Conservation (phyloP, 2,797 vertebrate genomes). For the Valencia hispanica region DNA sequence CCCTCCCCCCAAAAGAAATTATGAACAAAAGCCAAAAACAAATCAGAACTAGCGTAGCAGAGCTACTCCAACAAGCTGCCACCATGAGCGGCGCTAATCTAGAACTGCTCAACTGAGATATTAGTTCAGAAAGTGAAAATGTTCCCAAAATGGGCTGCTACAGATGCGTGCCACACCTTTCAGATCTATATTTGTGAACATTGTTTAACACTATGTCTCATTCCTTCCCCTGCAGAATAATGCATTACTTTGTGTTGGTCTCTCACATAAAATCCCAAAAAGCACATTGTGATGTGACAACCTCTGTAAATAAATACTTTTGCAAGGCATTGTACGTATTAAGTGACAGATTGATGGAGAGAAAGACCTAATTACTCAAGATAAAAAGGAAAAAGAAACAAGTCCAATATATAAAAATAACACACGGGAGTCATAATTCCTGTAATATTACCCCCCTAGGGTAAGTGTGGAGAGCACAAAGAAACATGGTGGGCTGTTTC, state of each 20-base stretch:
- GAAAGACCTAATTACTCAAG: slow-evolving; percentile 65
- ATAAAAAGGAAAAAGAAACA: slow-evolving; percentile 64
- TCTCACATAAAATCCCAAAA: neutral
- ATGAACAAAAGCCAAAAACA: neutral
- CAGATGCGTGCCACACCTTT: no score
- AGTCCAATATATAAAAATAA: slow-evolving; percentile 62
- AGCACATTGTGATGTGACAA: neutral
- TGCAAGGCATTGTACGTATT: slow-evolving; percentile 40
- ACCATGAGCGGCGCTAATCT: neutral
- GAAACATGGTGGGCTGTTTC: slow-evolving; percentile 66
- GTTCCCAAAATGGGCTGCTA: no score
- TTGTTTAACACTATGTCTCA: no score
- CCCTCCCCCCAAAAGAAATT: no score
- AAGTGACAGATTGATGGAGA: slow-evolving; percentile 71
- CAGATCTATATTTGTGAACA: neutral
- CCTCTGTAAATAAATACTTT: neutral
- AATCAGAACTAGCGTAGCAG: neutral
- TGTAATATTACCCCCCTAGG: slow-evolving; percentile 68
- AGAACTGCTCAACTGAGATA: no score
- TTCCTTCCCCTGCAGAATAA: neutral
- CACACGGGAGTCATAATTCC: slow-evolving; percentile 67
- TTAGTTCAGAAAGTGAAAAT: no score
- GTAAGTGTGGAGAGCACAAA: slow-evolving; percentile 53
- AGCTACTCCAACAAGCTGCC: neutral
- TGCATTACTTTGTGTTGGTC: neutral